These are phyloP conservation scores for Sus cebifrons DNA, from an alignment of 2,797 vertebrate genomes.

Conservation along the genomic window DNA sequence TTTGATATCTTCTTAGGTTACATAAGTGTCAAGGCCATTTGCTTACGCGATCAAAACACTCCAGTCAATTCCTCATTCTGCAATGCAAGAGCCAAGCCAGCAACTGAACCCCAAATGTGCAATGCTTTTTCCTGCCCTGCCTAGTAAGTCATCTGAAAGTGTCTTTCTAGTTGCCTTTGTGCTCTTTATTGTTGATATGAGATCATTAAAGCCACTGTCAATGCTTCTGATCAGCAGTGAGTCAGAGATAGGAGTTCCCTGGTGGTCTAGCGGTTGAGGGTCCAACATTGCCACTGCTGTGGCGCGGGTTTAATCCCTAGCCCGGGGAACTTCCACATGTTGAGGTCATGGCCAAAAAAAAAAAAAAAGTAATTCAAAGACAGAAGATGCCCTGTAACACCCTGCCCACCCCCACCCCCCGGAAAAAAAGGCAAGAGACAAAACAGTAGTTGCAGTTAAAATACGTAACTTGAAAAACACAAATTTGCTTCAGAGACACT, in stretches of 20 bases:
- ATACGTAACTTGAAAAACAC: constrained; percentile 20
- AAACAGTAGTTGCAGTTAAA: neutral
- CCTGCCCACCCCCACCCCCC: neutral
- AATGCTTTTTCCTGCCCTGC: constrained; percentile 96
- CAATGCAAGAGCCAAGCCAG: constrained; percentile 91
- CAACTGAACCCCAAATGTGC: constrained; percentile 94
- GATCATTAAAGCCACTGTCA: neutral
- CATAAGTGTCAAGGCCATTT: constrained; percentile 95
- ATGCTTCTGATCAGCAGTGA: neutral
- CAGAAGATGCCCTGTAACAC: neutral
- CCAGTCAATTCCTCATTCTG: constrained; percentile 96
- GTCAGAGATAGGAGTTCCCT: neutral
- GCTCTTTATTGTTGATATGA: neutral
- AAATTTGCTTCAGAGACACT: neutral
- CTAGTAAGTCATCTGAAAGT: constrained; percentile 92
- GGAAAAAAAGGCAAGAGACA: neutral
- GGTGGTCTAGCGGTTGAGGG: too few species aligned
- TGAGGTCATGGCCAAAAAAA: too few species aligned
- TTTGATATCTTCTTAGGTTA: constrained; percentile 91
- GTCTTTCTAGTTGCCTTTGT: neutral
- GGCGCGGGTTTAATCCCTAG: too few species aligned
- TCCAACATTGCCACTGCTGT: too few species aligned
- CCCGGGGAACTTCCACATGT: too few species aligned
- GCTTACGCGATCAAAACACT: constrained; percentile 94
- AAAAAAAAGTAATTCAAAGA: neutral